Evolutionary conservation across 1,140 invertebrate genomes (phyloP), one percentile per base, ranked within the genome.

Genomic region (Phenacoccus solenopsis): DNA sequence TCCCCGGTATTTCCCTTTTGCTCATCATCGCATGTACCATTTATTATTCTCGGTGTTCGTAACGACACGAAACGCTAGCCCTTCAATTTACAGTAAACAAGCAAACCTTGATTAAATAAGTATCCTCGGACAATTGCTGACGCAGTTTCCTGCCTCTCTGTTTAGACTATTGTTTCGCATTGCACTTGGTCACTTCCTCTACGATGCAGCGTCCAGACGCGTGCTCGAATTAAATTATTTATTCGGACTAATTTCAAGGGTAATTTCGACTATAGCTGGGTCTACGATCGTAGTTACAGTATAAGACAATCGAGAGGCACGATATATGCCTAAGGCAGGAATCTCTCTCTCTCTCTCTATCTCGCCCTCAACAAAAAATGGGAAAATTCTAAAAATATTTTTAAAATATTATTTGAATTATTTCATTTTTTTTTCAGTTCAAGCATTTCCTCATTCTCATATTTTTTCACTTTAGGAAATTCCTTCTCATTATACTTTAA

Each of bases 31-130:
- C 38, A 49, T 49, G 59, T 24, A 27, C 5, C 59, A 64, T 64
- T 64, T 64, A 64, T 64, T 24, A 64, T 64, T 64, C 59, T 64
- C 59, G 21, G 59, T 27, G 59, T 27, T 64, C 16, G 59, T 64
- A 64, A 64, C 59, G 12, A 64, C 21, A 64, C 59, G 22, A 24
- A 64, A 64, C 9, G 59, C 22, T 64, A 64, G 59, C 59, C 59
- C 59, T 64, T 64, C 59, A 64, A 64, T 64, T 64, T 64, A 64
- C 59, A 27, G 59, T 64, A 64, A 64, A 64, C 59, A 64, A 64
- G 59, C 59, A 24, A 64, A 64, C 59, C 20, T 64, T 64, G 59
- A 64, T 64, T 64, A 64, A 64, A 64, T 64, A 64, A 64, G 59
- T 64, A 64, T 64, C 59, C 59, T 16, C 20, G 25, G 59, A 64